Conservation (phyloP, 2,888 invertebrate species). For the Ochropacha duplaris region DNA sequence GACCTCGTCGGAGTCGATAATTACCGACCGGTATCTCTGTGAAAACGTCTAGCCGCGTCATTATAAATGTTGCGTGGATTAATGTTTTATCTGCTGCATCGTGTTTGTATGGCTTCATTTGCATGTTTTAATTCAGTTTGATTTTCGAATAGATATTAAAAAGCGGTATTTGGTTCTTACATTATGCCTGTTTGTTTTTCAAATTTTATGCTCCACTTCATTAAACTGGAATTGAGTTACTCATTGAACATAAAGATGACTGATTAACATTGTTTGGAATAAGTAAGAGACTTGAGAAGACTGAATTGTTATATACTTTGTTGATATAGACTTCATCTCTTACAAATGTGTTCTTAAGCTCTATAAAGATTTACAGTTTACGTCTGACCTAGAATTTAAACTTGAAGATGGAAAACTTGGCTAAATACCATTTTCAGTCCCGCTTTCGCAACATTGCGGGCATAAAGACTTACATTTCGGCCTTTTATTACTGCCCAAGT, state of each 20-base stretch:
- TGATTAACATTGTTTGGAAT: not conserved
- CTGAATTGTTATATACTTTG: too few species aligned
- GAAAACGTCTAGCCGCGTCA: not conserved
- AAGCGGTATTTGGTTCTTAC: not conserved
- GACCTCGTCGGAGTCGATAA: constrained; percentile 22
- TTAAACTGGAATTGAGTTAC: not conserved
- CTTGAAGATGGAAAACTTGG: not conserved
- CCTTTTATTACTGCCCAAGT: not conserved
- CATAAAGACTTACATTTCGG: not conserved
- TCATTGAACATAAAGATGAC: not conserved
- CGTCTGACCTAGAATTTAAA: not conserved
- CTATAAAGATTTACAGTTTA: not conserved
- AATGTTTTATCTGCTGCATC: not conserved
- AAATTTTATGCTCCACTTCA: not conserved
- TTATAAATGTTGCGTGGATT: not conserved
- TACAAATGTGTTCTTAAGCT: not conserved
- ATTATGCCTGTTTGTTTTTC: not conserved
- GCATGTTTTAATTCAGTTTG: not conserved
- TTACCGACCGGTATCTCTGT: constrained; percentile 14
- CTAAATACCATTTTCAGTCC: not conserved
- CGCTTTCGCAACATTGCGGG: not conserved
- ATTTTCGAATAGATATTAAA: not conserved
- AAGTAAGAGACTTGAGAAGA: too few species aligned
- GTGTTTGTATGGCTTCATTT: not conserved
- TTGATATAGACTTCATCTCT: too few species aligned